Evolutionary conservation across 2,888 invertebrate species (phyloP), one percentile per base, ranked within the genome.

Genomic region (Beris morrisii): DNA sequence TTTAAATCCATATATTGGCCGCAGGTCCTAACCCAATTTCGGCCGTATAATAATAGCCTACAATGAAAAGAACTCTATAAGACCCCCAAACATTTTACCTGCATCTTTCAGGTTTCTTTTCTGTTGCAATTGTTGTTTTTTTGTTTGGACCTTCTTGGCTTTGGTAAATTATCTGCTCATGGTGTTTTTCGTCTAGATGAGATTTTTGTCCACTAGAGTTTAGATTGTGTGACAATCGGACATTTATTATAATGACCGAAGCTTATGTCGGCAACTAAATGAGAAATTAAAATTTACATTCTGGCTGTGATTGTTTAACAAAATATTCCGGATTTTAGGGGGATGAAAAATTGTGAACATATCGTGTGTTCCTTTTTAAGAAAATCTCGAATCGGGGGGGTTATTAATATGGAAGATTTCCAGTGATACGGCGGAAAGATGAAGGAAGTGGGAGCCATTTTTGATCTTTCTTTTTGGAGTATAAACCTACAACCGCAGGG

Each of bases 211-310:
- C 63, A 53, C 22, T 22, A 12, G n/a, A 12, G 15, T 48, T 28
- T 54, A 44, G 45, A 13, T 64, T 52, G 65, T 65, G 65, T 65
- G 53, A 55, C 61, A 52, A 58, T 68, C 65, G 63, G 58, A 56
- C 64, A 69, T 69, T 69, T 69, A 67, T 69, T 69, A 69, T 61
- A 67, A 69, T 66, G 69, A 69, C 50, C 69, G 31, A 68, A 66
- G 66, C 68, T 66, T 68, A 68, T 66, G 68, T 68, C 68, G 66
- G 68, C 66, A 52, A 61, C 46, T 65, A 66, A 67, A 69, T 69
- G 61, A 64, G 66, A 66, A 69, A 66, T 64, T 67, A 58, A 69
- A 65, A 69, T 69, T 69, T 69, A 69, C 66, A 64, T 58, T 57
- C 38, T 45, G 52, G 59, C 59, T 53, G 44, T 28, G 44, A 65